Base-by-base conservation (phyloP, 1,140 invertebrate genomes). In the Drosophila cardini region DNA sequence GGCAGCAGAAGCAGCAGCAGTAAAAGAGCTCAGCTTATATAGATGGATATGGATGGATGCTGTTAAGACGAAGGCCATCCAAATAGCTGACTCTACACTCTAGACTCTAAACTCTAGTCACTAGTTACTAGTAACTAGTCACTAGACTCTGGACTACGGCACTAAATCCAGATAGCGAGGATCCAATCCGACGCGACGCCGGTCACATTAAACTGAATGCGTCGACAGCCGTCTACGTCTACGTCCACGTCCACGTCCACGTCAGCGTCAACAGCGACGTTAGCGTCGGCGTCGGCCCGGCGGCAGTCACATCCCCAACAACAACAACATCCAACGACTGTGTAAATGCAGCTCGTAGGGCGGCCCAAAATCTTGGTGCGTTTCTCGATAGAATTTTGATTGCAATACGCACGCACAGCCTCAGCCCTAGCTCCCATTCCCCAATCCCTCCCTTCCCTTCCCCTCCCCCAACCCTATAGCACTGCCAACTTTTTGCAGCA, bases 51-150 rank as follows among this genome's bases (percentile, higher is more conserved):
- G 84, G 84, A 83, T 84, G 84, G 80, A 87, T 80, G 80, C 76
- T 89, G 80, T 84, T 87, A 87, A 83, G 79, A 72, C 85, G 84
- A 89, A 89, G 84, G 84, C 84, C 84, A 89, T 89, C 85, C 84
- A 89, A 84, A 80, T 77, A 75, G 65, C 62, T 63, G 38, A 53
- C 68, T 68, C 46, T 55, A 53, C 53, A 75, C 11, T 60, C 48
- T 42, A 52, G 30, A 52, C 50, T 56, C 34, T 26, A 45, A 21
- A 18, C n/a, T 71, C 53, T 32, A 15, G 15, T 16, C 40, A 13
- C 11, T 48, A 36, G 30, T 48, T n/a, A 32, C 30, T 55, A 58
- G 11, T 34, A 56, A 15, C 57, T n/a, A 26, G 3, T 26, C 21
- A 26, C 21, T 26, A 26, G 21, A 26, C 21, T 26, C 21, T 26